Conservation (phyloP, 1,140 invertebrate genomes). For the Heterodera carotae region DNA sequence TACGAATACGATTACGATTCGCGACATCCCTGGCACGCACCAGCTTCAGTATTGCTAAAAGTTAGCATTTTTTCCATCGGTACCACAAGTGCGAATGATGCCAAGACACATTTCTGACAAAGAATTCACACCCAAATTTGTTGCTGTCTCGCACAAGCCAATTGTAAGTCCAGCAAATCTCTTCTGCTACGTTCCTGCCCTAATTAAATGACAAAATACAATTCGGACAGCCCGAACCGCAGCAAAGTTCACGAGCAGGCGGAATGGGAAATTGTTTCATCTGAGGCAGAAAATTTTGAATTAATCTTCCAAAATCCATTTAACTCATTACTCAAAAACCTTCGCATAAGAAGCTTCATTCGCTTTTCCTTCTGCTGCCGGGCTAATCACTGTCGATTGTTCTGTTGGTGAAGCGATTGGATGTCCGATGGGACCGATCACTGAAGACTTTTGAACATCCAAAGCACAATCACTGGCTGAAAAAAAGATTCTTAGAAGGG, state of each 20-base stretch:
- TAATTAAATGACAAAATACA: background rate
- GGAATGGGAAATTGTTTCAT: conserved; percentile 2
- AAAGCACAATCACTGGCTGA: background rate
- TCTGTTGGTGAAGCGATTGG: background rate
- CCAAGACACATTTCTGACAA: too few relatives aligned
- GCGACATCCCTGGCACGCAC: too few relatives aligned
- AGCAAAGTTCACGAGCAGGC: conserved; percentile 7
- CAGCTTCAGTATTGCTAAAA: too few relatives aligned
- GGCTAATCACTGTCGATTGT: background rate
- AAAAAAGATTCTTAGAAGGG: background rate
- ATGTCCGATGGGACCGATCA: background rate
- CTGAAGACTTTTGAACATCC: background rate
- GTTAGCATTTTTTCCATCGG: too few relatives aligned
- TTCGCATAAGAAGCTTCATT: too few relatives aligned
- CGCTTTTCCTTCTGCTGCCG: too few relatives aligned
- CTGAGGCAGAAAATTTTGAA: background rate
- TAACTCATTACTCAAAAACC: too few relatives aligned
- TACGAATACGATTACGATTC: too few relatives aligned
- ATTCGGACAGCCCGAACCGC: conserved; percentile 30
- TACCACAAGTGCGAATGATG: too few relatives aligned
- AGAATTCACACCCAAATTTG: too few relatives aligned
- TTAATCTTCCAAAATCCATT: background rate
- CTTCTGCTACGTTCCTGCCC: background rate
- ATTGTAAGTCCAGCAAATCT: background rate
- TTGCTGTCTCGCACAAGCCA: too few relatives aligned